Evolutionary conservation across 2,113 vertebrate species (phyloP), one percentile per base, ranked within the genome.

Genomic region (Canis aureus): DNA sequence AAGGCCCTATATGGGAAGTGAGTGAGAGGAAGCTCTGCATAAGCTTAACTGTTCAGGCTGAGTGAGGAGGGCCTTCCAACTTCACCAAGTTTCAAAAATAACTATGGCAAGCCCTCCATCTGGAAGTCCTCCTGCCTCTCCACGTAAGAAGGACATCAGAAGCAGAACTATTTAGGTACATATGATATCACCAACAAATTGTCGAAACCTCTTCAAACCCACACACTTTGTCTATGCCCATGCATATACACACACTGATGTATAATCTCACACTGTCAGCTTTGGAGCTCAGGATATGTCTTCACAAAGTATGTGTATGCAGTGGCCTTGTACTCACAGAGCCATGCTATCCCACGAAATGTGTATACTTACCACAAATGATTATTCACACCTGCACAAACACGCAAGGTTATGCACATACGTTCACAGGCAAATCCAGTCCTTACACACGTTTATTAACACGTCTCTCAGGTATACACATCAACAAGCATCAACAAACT

Each of bases 1-100:
- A 57, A 8, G 17, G 6, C 2, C 23, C 55, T 73, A 25, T 4
- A 22, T 2, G 51, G 8, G 35, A 0, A 23, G 1, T 43, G 5
- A 43, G 1, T 16, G 2, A 73, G n/a, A 73, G 22, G 25, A 9
- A 57, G 17, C 29, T 51, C 73, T 4, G 4, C 43, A 25, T 11
- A 60, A 22, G 27, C 4, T 71, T 62, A 22, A 19, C 9, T 22
- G 3, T 29, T 76, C 4, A 49, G 20, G 2, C 27, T 91, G 17
- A 43, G 43, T 43, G 43, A 43, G 43, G 43, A 43, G 43, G 1
- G 43, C 43, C 43, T 43, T 43, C 5, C 43, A 43, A 43, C 43
- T 43, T 43, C 43, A 43, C 43, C 5, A 43, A 43, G 43, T 43
- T 43, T 43, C 43, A 29, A n/a, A 16, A 92, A 60, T 22, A 43